Base-by-base conservation (phyloP, 2,113 vertebrate genomes). In the Petromus typicus region DNA sequence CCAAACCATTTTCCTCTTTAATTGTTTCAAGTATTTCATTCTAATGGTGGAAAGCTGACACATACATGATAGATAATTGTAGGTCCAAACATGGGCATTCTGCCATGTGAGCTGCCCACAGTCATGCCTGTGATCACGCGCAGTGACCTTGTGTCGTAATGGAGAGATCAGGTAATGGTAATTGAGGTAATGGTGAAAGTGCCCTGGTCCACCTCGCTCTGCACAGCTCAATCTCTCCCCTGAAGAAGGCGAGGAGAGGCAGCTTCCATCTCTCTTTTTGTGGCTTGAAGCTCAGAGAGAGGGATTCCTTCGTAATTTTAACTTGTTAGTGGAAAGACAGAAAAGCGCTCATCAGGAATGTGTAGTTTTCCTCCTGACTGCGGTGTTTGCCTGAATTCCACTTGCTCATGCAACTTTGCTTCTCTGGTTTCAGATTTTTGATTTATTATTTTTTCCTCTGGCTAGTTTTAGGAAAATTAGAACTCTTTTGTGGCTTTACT, bases 381-480 rank as follows among this genome's bases (percentile, higher is more conserved):
- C 40, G 76, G 25, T 81, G 48, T 90, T 81, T 93, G 88, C 10
- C 48, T 67, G 30, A 97, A 66, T 81, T 91, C 71, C 32, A 57
- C 90, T 93, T 94, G 76, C 32, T 81, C 87, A 88, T 40, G 23
- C 17, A 73, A 94, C 54, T 82, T 89, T 91, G n/a, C 59, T 93
- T 95, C 88, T 94, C 92, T 82, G 61, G 57, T 88, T 97, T 95
- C 32, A 85, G 43, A 22, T 73, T 92, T 89, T 88, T 90, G 37
- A 94, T 95, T 90, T 85, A 96, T 96, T 71, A 45, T 85, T 83
- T 45, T 86, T 81, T 94, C 76, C 73, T 85, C 66, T 82, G 84
- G 66, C 32, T 95, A 95, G 64, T 96, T 92, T 92, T 84, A 95
- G 93, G 95, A 92, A 97, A 95, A 97, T 95, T 95, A 91, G 89